Conservation (phyloP, 2,113 vertebrate genomes). For the Eulacestoma nigropectus region DNA sequence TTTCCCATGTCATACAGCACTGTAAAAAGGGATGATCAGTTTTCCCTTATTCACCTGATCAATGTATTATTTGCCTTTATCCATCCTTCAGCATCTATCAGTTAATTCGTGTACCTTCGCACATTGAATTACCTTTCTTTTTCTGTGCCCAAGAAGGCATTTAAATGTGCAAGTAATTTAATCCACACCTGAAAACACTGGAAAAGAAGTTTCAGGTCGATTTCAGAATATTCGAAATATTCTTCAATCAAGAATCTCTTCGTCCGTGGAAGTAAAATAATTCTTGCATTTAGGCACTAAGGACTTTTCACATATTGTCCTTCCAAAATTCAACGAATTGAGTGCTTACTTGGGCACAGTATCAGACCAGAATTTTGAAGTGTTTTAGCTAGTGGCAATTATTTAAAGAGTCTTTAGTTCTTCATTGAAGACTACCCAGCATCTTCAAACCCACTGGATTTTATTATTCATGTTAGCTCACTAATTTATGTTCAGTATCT, state of each 20-base stretch:
- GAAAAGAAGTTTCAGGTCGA: neutral
- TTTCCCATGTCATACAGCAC: neutral
- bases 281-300: neutral
- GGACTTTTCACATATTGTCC: neutral
- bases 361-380: neutral
- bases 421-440: neutral
- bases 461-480: neutral
- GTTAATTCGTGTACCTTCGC: accelerated
- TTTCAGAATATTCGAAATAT: neutral
- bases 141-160: neutral
- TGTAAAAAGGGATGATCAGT: neutral
- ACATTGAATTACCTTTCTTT: neutral
- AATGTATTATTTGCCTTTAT: neutral
- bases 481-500: neutral
- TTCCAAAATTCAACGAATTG: neutral
- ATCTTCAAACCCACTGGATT: neutral
- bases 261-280: neutral
- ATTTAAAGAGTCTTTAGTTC: neutral
- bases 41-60: neutral
- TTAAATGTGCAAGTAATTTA: neutral
- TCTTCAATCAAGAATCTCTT: neutral
- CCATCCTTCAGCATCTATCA: neutral
- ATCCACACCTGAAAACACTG: neutral
- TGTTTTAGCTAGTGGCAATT: neutral
- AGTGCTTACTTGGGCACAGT: neutral